Evolutionary conservation across 1,140 invertebrate species (phyloP), one percentile per base, ranked within the genome.

Genomic region (Muscidifurax raptorellus): DNA sequence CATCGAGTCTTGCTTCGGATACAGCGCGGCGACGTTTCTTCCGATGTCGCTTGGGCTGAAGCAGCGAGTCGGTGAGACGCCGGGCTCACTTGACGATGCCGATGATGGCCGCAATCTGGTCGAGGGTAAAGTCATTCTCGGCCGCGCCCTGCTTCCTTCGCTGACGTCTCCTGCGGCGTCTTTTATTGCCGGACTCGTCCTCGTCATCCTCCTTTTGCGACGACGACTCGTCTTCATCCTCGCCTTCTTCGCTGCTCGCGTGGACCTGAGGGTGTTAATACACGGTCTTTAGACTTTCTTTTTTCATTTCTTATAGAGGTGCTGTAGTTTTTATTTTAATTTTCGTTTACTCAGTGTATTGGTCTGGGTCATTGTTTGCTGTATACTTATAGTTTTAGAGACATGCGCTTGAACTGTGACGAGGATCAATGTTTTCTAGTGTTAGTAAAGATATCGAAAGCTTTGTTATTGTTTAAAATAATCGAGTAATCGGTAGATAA

Each of bases 221-320:
- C 66, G 25, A 27, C 7, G 66, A 27, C 66, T 69, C 59, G 25
- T 85, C 74, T 74, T 78, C 83, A 13, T 87, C 87, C 1, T 90
- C 89, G 66, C 90, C 90, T 36, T 91, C 91, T 85, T 92, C 91
- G 44, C 90, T 91, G 87, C 89, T 90, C 12, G 87, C 86, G 36
- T 89, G 87, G 83, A 91, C 88, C 90, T 91, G 86, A n/a, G 74
- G 67, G 32, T 78, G 82, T 15, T 59, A 59, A 59, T 59, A 59
- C 52, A 59, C 18, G 52, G 52, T 59, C 52, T 59, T 59, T 59
- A 59, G 52, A 59, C 6, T n/a, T 59, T 59, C 44, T 18, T 59
- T 59, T 59, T 59, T 59, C 6, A 22, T 59, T 59, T 59, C 52
- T 59, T 22, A 7, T 22, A 5, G 52, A 59, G 52, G 18, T 59